phyloP scores from a whole-genome alignment of 2,888 invertebrate species.

The Proisotoma minuta region DNA sequence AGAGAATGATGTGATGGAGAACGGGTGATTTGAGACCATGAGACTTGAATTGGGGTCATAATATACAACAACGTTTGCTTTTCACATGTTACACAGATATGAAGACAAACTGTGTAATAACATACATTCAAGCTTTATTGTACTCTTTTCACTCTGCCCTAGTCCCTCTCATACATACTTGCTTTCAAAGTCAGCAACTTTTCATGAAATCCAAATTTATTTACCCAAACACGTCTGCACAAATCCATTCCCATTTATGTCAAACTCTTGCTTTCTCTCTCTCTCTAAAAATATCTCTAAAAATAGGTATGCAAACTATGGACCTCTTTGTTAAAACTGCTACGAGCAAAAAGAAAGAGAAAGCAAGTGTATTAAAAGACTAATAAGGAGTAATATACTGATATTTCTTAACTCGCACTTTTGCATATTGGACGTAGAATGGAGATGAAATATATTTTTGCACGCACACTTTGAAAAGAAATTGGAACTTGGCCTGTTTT shows the following conservation, averaged over 20 bases:
- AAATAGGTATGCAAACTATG: too few species aligned
- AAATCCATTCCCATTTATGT: background rate
- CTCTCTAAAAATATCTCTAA: background rate
- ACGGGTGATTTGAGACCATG: background rate
- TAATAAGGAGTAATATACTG: too few species aligned
- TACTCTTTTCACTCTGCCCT: background rate
- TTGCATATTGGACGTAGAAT: too few species aligned
- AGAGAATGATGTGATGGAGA: background rate
- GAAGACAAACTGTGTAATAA: background rate
- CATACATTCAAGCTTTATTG: background rate
- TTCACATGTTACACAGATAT: background rate
- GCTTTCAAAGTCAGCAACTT: background rate
- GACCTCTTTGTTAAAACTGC: too few species aligned
- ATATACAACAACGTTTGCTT: background rate
- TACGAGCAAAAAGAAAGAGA: too few species aligned
- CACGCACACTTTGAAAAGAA: too few species aligned
- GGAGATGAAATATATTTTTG: too few species aligned
- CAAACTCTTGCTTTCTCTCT: background rate
- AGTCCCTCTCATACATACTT: background rate
- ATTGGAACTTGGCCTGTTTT: too few species aligned
- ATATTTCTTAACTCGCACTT: too few species aligned
- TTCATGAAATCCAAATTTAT: conserved; percentile 14
- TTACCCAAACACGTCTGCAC: background rate
- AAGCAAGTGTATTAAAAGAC: too few species aligned
- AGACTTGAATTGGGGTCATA: background rate